Evolutionary conservation across 2,113 vertebrate genomes (phyloP), one percentile per base, ranked within the genome.

Genomic region (Suricata suricatta): DNA sequence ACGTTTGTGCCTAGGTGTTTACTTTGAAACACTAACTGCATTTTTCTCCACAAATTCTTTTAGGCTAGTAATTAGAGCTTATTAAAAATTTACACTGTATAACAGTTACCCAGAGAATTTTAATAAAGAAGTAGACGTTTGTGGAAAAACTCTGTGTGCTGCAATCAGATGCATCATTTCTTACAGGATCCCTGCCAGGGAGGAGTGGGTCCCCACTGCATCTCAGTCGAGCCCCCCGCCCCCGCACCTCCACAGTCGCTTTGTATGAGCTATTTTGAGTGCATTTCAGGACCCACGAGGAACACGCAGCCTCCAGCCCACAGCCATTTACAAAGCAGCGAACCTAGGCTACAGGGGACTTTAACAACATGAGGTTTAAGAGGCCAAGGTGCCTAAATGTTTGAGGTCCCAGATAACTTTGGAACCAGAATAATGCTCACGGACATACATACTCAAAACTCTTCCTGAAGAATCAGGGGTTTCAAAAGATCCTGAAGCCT

Each of bases 81-180:
- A 96, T 95, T 96, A 92, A 97, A 97, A 97, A 47, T 44, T 90
- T 71, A 86, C 64, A 23, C n/a, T 60, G 17, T 69, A 3, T 76
- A 71, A 85, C 14, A 94, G 74, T 60, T 72, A 94, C 64, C 76
- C 25, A 21, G 80, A 86, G 47, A 76, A 92, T 27, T 93, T 94
- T 94, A 88, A 81, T 77, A 91, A 88, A 84, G 64, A 91, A 83
- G 79, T 41, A 52, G 1, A 52, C 16, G 68, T 80, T n/a, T 82
- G 52, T 25, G 86, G 35, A 77, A 27, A 69, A 69, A 72, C 69
- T 5, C 41, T 14, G 14, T 19, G 23, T 52, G 71, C 12, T 27
- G 86, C 35, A 72, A 69, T 63, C 71, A 63, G 41, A 71, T 23
- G 25, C 7, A 7, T 29, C 3, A 31, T 54, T 52, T 82, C 50